Base-by-base conservation (phyloP, 1,140 invertebrate species). In the Ladona fulva region DNA sequence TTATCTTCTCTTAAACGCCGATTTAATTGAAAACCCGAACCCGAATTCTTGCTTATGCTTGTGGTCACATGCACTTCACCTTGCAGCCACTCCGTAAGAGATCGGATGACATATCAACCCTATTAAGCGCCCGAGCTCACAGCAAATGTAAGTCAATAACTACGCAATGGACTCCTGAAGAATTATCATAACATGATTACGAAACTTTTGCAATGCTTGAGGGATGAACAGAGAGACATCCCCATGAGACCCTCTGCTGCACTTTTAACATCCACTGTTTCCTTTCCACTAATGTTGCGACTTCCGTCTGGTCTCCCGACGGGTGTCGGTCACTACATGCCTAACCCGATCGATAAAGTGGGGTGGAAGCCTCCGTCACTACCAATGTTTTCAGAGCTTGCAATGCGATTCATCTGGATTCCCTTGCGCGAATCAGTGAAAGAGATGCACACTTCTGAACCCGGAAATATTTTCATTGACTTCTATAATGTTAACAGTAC, bases 241-340 rank as follows among this genome's bases (percentile, higher is more conserved):
- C 16, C 52, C n/a, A 66, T 66, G 14, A 66, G 16, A 3, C 52
- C n/a, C 52, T 19, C 16, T 22, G 52, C 52, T 66, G 52, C 52
- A 66, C 52, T 66, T 22, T 3, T 22, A 19, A 22, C 52, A 19
- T 22, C 52, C 52, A 66, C 52, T 66, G 52, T 66, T 19, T 66
- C 52, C 16, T 66, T 66, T 19, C 52, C n/a, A 22, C 52, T 6
- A 66, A 22, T 66, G 52, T 66, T 66, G 52, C 52, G 52, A 66
- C 52, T 66, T 66, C 52, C 52, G 52, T 66, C 52, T 66, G 52
- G 52, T 22, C 52, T 66, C 52, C 14, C 52, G 52, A 22, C 52
- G 52, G 52, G 52, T 66, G 52, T 66, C 52, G 52, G 52, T 66
- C 52, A 66, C 52, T 66, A 66, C 52, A 66, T 66, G n/a, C 52